Base-by-base conservation (phyloP, 2,113 vertebrate genomes). In the Protobothrops flavoviridis region DNA sequence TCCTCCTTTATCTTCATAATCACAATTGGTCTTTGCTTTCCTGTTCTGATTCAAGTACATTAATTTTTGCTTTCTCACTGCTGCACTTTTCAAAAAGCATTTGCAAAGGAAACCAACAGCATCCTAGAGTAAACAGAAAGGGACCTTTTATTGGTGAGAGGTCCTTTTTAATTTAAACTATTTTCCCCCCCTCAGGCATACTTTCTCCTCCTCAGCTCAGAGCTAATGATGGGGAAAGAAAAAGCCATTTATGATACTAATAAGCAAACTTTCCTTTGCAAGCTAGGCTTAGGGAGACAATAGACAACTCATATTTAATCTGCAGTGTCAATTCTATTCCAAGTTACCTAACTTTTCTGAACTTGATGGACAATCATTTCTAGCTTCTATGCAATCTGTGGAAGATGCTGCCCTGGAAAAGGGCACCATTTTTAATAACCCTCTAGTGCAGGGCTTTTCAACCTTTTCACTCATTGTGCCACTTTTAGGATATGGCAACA, bases 1-100 rank as follows among this genome's bases (percentile, higher is more conserved):
- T 90, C 45, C 74, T 90, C 29, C 56, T 61, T 93, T 86, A 90
- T 93, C 92, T 90, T 48, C 56, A 86, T 7, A 50, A 52, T 61
- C 45, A 59, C 39, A 74, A 20, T 53, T 26, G 11, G 45, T n/a
- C 21, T 61, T n/a, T 85, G 21, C 13, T 85, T 85, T 43, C n/a
- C 56, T 87, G 8, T 5, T 4, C 45, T 86, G 45, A 50, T 43
- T 93, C 89, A 87, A 81, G 21, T 12, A 5, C 21, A 8, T 7
- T 21, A 45, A 45, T 89, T 52, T 45, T 89, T 57, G 29, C 13
- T 43, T 64, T 13, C 74, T 23, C 45, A 86, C 5, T 24, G 13
- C 6, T 39, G 26, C 8, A 29, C 24, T 61, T 59, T 45, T 90
- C 11, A 21, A 12, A 33, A 24, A n/a, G 17, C 21, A 55, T 48